Conservation (phyloP, 2,797 vertebrate genomes). For the Cossypha dichroa region DNA sequence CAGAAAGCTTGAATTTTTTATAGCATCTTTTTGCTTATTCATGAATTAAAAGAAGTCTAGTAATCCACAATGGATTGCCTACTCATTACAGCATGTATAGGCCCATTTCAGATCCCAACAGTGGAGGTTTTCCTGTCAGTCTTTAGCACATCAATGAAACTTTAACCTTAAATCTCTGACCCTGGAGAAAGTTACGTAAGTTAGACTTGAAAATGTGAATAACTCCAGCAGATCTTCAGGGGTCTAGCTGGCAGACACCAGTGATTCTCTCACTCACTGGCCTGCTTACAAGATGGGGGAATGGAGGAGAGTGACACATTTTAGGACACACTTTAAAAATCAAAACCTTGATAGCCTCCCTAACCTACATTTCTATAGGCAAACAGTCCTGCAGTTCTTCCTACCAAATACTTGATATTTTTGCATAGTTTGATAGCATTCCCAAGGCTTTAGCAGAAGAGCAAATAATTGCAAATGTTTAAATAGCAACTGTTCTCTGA, state of each 20-base stretch:
- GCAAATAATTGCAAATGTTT: not conserved
- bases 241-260: not conserved
- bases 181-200: not conserved
- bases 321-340: not conserved
- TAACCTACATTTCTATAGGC: not conserved
- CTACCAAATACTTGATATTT: not conserved
- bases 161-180: not conserved
- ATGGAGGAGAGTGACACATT: not conserved
- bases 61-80: slow-evolving; percentile 23
- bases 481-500: not conserved
- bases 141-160: not conserved
- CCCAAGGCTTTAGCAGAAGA: not conserved
- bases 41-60: slow-evolving; percentile 25
- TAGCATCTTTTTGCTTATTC: slow-evolving; percentile 58
- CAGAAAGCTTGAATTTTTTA: slow-evolving; percentile 47
- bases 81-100: not conserved
- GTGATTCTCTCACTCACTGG: not conserved
- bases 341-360: not conserved
- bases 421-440: not conserved
- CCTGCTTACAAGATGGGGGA: fast-evolving
- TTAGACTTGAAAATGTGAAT: not conserved
- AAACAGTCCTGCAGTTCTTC: not conserved
- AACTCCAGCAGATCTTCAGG: not conserved
- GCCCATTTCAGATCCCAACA: not conserved
- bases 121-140: not conserved